Evolutionary conservation across 2,113 vertebrate species (phyloP), one percentile per base, ranked within the genome.

Genomic region (Bubo scandiacus): DNA sequence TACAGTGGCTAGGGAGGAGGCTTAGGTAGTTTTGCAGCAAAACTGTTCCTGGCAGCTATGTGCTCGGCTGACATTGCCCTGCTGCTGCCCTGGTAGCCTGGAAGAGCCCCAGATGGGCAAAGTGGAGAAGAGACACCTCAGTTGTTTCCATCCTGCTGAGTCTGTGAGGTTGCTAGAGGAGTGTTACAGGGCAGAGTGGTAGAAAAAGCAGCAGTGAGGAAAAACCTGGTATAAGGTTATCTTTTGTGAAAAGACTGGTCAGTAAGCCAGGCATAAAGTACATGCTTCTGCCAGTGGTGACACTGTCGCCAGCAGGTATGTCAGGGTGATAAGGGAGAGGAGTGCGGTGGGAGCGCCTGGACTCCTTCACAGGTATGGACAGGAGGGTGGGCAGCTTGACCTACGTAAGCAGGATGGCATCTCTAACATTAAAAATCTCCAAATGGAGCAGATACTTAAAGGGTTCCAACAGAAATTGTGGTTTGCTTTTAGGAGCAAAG

Each of bases 61-160:
- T 71, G 51, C 36, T 22, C 0, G 3, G 43, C 52, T n/a, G 5
- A 30, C 1, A 0, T 19, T 20, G 54, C 0, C 4, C 1, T 80
- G 34, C 59, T 45, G 11, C 57, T 63, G 54, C 30, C 42, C 42
- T 67, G 42, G 16, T 42, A 36, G 55, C 25, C 16, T 88, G 45
- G 23, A 47, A 29, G 38, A 71, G 16, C 45, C 20, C 20, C 26
- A 26, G 32, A 4, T 42, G 12, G 72, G 25, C 45, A 45, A 27
- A 43, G 13, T 68, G 61, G 27, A 19, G 54, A 9, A 81, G 61
- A 40, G 20, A 49, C 15, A 7, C 23, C 15, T 38, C 14, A 0
- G 0, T 52, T 67, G 9, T 59, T 88, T 57, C 18, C 12, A 26
- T 52, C 21, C 63, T 81, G 63, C 11, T 66, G 49, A 15, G 65